These are phyloP conservation scores for Tetraodon nigroviridis DNA, from an alignment of 2,113 vertebrate genomes.

Conservation along the genomic window DNA sequence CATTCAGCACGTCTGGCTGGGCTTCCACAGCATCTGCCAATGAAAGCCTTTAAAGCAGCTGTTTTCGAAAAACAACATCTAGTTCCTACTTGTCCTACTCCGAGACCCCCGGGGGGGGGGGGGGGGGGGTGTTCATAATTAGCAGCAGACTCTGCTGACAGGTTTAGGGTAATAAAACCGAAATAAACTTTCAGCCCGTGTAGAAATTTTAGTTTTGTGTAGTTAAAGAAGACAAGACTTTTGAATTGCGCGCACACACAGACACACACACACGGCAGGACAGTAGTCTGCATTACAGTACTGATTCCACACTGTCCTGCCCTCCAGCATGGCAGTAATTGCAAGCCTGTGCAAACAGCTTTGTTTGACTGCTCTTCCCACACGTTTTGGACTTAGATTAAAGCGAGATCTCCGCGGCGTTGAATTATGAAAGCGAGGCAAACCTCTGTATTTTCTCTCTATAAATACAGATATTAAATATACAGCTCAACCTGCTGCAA, in stretches of 20 bases:
- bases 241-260: conserved; percentile 11
- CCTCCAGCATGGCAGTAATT: conserved; percentile 7
- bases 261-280: too few species aligned
- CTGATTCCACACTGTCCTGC: conserved; percentile 1
- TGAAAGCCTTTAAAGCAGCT: too few species aligned
- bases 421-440: too few species aligned
- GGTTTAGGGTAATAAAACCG: not conserved
- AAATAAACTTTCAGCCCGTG: not conserved
- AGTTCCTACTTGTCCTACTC: not conserved
- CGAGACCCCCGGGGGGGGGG: not conserved
- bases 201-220: not conserved
- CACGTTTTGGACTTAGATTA: conserved; percentile 21
- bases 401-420: not conserved
- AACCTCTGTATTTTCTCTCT: too few species aligned
- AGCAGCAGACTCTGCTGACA: not conserved
- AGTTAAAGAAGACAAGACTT: conserved; percentile 5
- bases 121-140: too few species aligned
- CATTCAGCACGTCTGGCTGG: too few species aligned
- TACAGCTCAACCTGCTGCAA: too few species aligned
- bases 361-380: conserved; percentile 28
- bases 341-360: conserved; percentile 23
- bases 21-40: too few species aligned
- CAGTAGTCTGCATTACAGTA: not conserved
- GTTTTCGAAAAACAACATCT: too few species aligned
- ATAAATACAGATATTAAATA: too few species aligned